Conservation (phyloP, 64 coral and sea anemone genomes). For the Hydrozoanthus tunicans region DNA sequence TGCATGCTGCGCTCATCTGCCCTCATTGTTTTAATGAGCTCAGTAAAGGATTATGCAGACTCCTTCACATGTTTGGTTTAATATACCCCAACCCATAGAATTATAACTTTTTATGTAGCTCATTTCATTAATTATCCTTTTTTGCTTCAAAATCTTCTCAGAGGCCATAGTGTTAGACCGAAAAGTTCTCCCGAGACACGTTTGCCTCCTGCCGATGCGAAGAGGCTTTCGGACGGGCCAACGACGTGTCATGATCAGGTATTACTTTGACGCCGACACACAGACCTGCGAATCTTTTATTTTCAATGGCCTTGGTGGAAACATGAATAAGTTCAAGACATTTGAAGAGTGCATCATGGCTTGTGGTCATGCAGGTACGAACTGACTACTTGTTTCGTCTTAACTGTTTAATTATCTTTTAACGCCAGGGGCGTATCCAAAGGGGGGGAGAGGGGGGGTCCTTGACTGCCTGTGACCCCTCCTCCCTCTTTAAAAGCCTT, state of each 20-base stretch:
- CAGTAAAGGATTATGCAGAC: no score
- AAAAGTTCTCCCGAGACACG: conserved; percentile 38
- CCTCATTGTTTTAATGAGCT: no score
- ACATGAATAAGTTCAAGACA: conserved; percentile 81
- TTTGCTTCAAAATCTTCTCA: neutral
- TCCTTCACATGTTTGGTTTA: no score
- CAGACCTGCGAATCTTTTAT: conserved; percentile 67
- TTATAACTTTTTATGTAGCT: neutral
- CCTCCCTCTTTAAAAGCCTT: no score
- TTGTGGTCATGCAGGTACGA: conserved; percentile 77
- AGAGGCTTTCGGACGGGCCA: conserved; percentile 51
- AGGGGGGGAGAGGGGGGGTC: no score
- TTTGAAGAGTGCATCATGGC: conserved; percentile 60
- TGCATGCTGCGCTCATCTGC: no score
- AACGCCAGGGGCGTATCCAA: no score
- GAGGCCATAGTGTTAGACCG: conserved; percentile 41
- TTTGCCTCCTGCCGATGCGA: conserved; percentile 61
- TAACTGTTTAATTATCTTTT: no score
- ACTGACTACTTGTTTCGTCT: neutral
- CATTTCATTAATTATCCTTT: neutral
- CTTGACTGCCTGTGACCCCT: no score
- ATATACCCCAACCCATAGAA: no score
- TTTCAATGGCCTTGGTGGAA: conserved; percentile 74
- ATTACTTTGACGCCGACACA: conserved; percentile 65
- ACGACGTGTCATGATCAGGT: conserved; percentile 30